These are phyloP conservation scores for Oikopleura albicans DNA, from an alignment of 23 tunicate species.

Conservation along the genomic window DNA sequence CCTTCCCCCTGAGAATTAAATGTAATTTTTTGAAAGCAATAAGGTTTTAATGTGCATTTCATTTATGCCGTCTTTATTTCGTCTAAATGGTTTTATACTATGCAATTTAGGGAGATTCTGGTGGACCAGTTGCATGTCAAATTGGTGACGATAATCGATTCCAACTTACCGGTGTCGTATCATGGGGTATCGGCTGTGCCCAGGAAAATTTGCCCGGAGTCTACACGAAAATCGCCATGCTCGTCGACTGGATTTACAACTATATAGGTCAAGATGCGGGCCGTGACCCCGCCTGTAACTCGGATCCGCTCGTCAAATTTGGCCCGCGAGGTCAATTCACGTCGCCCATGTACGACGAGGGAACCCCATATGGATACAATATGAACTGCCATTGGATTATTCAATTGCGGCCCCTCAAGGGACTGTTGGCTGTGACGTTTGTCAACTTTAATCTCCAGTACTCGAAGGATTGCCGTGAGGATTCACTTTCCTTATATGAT, in stretches of 20 bases:
- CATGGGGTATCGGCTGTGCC: slow-evolving; percentile 16
- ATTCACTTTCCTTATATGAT: background rate
- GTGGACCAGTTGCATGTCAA: slow-evolving; percentile 11
- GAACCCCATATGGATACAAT: background rate
- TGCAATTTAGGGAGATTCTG: slow-evolving; percentile 16
- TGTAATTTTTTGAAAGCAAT: no score
- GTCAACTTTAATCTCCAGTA: background rate
- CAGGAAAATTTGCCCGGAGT: slow-evolving; percentile 6
- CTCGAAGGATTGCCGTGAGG: background rate
- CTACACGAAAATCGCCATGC: slow-evolving; percentile 1
- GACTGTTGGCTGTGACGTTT: background rate
- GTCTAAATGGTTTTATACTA: no score
- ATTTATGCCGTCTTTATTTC: no score
- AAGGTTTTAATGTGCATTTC: no score
- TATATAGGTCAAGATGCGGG: background rate
- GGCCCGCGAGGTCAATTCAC: background rate
- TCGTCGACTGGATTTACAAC: background rate
- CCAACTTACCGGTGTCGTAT: slow-evolving; percentile 12
- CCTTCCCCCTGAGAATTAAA: no score
- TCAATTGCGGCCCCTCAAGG: background rate
- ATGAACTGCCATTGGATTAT: slow-evolving; percentile 1
- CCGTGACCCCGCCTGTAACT: background rate
- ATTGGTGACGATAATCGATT: background rate
- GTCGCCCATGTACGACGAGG: background rate
- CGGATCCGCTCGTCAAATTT: background rate